Base-by-base conservation (phyloP, 2,113 vertebrate species). In the Perognathus longimembris region DNA sequence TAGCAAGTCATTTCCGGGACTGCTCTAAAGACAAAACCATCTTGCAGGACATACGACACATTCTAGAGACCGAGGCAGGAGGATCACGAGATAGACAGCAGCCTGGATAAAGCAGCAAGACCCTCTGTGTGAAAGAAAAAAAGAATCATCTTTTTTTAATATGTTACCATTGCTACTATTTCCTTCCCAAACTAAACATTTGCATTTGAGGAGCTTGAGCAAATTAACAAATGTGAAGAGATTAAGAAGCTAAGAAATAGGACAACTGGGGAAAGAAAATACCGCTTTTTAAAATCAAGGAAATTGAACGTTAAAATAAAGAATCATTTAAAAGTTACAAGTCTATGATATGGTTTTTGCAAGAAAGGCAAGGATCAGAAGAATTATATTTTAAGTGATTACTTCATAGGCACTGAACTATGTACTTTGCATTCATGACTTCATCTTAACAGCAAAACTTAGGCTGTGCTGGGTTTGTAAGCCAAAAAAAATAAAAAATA, bases 1-100 rank as follows among this genome's bases (percentile, higher is more conserved):
- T 93, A 66, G 70, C 88, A 85, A 61, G 84, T 67, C 82, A 50
- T 77, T 93, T 74, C 59, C 64, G 89, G 36, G 40, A 20, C 32
- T 10, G 6, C 38, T 85, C 12, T 82, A 18, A 26, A 89, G 70
- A 89, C 90, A 26, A 90, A 88, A n/a, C 3, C 1, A 2, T 1
- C 32, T 2, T 96, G 54, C 12, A 20, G 24, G 20, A 10, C 15
- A 32, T 26, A 54, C 14, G 57, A 38, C 24, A 11, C 18, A n/a
- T 28, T 69, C 18, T 66, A n/a, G 42, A 66, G 79, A n/a, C 26
- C 4, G 20, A 63, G 30, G 36, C 12, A 59, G 20, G 7, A 74
- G 69, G 30, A 74, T 42, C 26, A 10, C 42, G 54, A 42, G 28
- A 42, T 24, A 14, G 14, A 59, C 5, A 10, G 24, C 32, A 85